Percentiles rank a stretch among this genome's conserved stretches.
Conservation (phyloP, 2,113 vertebrate genomes). For the Eolophus roseicapilla region DNA sequence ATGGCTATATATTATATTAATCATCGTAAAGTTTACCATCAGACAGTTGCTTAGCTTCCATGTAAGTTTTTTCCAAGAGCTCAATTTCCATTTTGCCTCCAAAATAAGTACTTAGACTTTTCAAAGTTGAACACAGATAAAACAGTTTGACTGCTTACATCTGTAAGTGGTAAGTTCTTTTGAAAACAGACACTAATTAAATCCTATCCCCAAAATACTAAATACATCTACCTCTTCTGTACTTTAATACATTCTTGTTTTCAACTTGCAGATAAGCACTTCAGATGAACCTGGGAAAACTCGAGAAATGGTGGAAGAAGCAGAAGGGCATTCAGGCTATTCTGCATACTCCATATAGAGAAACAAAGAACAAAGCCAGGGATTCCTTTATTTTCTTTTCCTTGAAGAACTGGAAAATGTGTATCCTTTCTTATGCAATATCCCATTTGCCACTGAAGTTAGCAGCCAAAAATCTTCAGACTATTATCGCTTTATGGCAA, state of each 20-base stretch:
- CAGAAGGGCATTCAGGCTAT: conserved; percentile 53
- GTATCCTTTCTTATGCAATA: background rate
- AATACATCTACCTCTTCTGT: background rate
- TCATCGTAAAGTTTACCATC: background rate
- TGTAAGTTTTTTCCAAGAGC: background rate
- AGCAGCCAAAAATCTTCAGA: background rate
- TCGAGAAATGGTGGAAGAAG: conserved; percentile 49
- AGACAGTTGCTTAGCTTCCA: background rate
- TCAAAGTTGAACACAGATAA: background rate
- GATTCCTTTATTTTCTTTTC: background rate
- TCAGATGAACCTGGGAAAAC: conserved; percentile 38
- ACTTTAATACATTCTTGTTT: background rate
- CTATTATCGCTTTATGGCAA: background rate
- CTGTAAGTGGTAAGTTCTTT: background rate
- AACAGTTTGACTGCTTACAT: background rate
- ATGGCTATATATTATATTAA: background rate
- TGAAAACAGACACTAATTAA: background rate
- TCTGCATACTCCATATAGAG: conserved; percentile 32
- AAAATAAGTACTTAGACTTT: background rate
- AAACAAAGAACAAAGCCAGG: background rate
- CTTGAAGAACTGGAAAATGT: background rate
- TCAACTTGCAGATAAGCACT: conserved; percentile 59
- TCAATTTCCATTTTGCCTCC: background rate
- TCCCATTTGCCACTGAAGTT: background rate
- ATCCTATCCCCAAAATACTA: background rate